Conservation (phyloP, 2,888 invertebrate genomes). For the Galerucella nymphaeae region DNA sequence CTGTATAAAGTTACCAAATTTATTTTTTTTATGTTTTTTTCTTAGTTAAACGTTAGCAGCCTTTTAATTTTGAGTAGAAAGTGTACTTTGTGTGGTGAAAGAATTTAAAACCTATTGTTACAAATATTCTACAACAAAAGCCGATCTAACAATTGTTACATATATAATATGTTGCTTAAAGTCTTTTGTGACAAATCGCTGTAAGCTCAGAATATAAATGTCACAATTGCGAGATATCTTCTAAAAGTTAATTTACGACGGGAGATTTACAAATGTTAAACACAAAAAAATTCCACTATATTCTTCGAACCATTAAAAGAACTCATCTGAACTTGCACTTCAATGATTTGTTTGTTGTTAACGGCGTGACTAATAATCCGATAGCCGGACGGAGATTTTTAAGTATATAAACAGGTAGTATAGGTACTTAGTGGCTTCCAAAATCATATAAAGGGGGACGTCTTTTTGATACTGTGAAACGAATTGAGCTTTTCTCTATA, state of each 20-base stretch:
- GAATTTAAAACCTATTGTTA: not conserved
- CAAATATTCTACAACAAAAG: not conserved
- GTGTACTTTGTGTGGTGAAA: no score
- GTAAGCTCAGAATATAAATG: slow-evolving; percentile 21
- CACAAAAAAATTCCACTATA: slow-evolving; percentile 20
- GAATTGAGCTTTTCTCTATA: no score
- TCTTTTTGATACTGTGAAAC: no score
- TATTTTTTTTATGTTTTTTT: no score
- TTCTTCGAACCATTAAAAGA: slow-evolving; percentile 32
- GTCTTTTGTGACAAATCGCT: slow-evolving; percentile 18
- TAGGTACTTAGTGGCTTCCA: no score
- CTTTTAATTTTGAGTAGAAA: no score
- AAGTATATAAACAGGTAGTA: no score
- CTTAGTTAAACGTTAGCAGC: no score
- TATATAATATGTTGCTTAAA: not conserved
- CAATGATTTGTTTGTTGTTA: slow-evolving; percentile 14
- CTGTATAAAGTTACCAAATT: no score
- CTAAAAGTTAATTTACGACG: slow-evolving; percentile 32
- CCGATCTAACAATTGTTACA: not conserved
- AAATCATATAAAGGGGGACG: no score
- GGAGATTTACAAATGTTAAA: slow-evolving; percentile 20
- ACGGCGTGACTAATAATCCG: not conserved
- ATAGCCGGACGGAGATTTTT: not conserved
- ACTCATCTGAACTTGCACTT: slow-evolving; percentile 14
- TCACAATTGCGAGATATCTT: slow-evolving; percentile 17